These are phyloP conservation scores for Drepanosiphum platanoidis DNA, from an alignment of 2,888 invertebrate genomes.

Conservation along the genomic window DNA sequence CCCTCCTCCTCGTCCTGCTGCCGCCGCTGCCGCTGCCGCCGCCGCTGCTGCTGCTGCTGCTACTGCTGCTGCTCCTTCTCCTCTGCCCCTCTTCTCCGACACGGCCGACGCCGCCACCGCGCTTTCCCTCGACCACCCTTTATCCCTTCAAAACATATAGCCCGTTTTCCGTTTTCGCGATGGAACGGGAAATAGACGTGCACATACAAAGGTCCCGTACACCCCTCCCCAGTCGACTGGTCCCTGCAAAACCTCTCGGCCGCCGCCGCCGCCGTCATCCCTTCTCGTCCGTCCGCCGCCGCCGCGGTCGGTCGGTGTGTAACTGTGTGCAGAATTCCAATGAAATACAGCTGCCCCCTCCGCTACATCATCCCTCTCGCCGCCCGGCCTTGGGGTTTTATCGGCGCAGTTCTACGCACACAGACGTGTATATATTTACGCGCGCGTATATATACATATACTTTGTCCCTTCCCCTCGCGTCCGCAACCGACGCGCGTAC, in stretches of 20 bases:
- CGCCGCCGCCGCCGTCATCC: not conserved
- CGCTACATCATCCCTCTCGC: not conserved
- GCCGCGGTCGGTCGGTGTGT: conserved; percentile 17
- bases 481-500: not conserved
- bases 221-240: not conserved
- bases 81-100: not conserved
- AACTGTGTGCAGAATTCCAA: conserved; percentile 59
- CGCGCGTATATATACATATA: not conserved
- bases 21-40: too few relatives aligned
- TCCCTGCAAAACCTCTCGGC: conserved; percentile 33
- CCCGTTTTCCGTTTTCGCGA: conserved; percentile 60
- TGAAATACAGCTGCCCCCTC: conserved; percentile 50
- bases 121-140: not conserved
- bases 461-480: conserved; percentile 41
- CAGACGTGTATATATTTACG: not conserved
- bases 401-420: conserved; percentile 45
- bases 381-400: conserved; percentile 45
- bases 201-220: conserved; percentile 51
- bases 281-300: not conserved
- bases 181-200: conserved; percentile 60
- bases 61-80: not conserved
- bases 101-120: not conserved
- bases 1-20: not conserved
- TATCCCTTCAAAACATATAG: conserved; percentile 49
- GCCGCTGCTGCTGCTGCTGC: not conserved